Percentiles rank a stretch among this genome's conserved stretches.
Evolutionary conservation across 2,797 vertebrate species (phyloP).

Genomic region (Tolypeutes matacus): DNA sequence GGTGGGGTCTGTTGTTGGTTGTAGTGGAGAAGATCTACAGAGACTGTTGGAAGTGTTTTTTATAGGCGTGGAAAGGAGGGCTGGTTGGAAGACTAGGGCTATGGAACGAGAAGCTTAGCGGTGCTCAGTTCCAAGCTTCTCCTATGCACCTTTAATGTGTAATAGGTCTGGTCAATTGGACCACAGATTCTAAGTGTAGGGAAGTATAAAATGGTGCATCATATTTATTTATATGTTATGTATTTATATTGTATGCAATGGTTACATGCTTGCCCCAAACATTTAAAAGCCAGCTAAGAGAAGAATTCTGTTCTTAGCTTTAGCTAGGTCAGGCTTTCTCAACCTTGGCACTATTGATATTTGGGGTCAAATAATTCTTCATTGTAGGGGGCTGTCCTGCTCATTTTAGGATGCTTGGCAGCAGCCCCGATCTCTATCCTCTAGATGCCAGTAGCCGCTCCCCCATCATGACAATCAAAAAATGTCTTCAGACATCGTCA

Average conservation of each 20-base stretch:
- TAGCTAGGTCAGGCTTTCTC: not conserved
- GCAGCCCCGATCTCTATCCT: not conserved
- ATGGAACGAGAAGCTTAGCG: not conserved
- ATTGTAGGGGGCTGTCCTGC: not conserved
- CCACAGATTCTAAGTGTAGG: not conserved
- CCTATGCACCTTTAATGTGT: not conserved
- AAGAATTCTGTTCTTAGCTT: conserved; percentile 20
- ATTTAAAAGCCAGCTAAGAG: not conserved
- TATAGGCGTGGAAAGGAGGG: conserved; percentile 69
- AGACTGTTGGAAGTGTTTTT: conserved; percentile 80
- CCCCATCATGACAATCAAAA: not conserved
- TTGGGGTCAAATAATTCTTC: not conserved
- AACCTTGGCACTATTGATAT: not conserved
- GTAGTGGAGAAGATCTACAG: conserved; percentile 82
- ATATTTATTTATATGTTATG: not conserved
- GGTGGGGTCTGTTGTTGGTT: conserved; percentile 83
- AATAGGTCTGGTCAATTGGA: not conserved
- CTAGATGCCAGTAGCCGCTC: not conserved
- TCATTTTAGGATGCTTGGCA: not conserved
- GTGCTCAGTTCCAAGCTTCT: not conserved
- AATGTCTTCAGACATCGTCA: not conserved
- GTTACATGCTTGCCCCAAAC: conserved; percentile 3
- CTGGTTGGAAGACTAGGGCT: conserved; percentile 39
- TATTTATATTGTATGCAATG: not conserved
- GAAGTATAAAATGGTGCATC: not conserved